These are phyloP conservation scores for Xanthia icteritia DNA, from an alignment of 2,888 invertebrate genomes.

Conservation along the genomic window DNA sequence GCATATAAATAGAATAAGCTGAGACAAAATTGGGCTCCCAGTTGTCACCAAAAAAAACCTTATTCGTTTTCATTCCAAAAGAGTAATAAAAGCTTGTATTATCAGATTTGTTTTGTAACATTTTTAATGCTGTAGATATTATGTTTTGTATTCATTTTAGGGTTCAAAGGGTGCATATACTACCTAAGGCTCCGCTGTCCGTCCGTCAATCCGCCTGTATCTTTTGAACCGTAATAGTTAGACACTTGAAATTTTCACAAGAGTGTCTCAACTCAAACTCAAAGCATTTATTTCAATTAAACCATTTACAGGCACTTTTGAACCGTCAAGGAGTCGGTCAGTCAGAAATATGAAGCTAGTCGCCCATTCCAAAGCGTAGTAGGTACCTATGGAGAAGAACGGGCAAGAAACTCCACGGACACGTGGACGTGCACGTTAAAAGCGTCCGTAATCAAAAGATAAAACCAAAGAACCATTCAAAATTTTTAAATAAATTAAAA, in stretches of 20 bases:
- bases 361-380: too few relatives aligned
- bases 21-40: background rate
- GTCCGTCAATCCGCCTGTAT: background rate
- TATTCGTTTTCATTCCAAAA: constrained; percentile 18
- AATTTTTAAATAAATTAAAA: too few relatives aligned
- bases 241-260: background rate
- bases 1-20: constrained; percentile 26
- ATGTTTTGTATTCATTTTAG: background rate
- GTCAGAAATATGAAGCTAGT: too few relatives aligned
- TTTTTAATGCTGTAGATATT: constrained; percentile 7
- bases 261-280: too few relatives aligned
- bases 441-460: too few relatives aligned
- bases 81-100: constrained; percentile 10
- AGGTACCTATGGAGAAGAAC: too few relatives aligned
- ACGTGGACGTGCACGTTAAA: too few relatives aligned
- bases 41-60: background rate
- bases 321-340: too few relatives aligned
- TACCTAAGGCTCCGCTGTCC: background rate
- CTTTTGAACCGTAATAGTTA: background rate
- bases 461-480: too few relatives aligned
- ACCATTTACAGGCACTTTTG: too few relatives aligned
- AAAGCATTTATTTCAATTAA: too few relatives aligned
- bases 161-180: background rate
- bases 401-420: too few relatives aligned
- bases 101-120: constrained; percentile 5